phyloP scores from a whole-genome alignment of 2,113 vertebrate species.

The Brachirus orientalis region DNA sequence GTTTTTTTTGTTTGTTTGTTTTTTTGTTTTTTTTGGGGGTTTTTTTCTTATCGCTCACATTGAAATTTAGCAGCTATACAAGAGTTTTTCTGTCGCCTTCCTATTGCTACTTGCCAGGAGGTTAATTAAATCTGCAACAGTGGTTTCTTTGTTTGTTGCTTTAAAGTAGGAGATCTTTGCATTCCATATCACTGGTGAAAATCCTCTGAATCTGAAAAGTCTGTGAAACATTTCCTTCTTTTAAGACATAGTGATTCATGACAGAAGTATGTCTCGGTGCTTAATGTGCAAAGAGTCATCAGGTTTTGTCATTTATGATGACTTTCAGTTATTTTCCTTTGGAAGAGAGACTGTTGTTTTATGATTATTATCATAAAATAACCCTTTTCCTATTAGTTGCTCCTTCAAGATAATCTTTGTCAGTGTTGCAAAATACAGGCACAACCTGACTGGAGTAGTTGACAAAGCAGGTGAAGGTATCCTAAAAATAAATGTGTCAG shows the following conservation, averaged over 20 bases:
- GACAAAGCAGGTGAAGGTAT: slow-evolving; percentile 15
- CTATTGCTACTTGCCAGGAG: slow-evolving; percentile 12
- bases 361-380: slow-evolving; percentile 3
- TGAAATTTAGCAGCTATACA: slow-evolving; percentile 22
- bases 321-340: not conserved
- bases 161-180: slow-evolving; percentile 67
- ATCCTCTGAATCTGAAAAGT: slow-evolving; percentile 26
- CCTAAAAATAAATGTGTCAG: slow-evolving; percentile 44
- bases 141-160: slow-evolving; percentile 31
- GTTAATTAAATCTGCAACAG: slow-evolving; percentile 48
- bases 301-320: slow-evolving; percentile 4
- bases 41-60: slow-evolving; percentile 17
- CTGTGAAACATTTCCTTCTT: slow-evolving; percentile 35
- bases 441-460: slow-evolving; percentile 19
- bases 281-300: not conserved
- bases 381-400: not conserved
- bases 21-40: no score
- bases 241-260: slow-evolving; percentile 17
- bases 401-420: not conserved
- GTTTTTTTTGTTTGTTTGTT: no score
- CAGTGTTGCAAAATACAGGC: not conserved
- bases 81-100: slow-evolving; percentile 9
- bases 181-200: slow-evolving; percentile 21
- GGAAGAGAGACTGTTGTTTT: not conserved
- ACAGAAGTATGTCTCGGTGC: slow-evolving; percentile 1